A percentile compares a stretch with the other conserved stretches of the same genome.
These are phyloP conservation scores for Brevimyrus niger DNA, from an alignment of 2,113 vertebrate genomes.

Conservation along the genomic window DNA sequence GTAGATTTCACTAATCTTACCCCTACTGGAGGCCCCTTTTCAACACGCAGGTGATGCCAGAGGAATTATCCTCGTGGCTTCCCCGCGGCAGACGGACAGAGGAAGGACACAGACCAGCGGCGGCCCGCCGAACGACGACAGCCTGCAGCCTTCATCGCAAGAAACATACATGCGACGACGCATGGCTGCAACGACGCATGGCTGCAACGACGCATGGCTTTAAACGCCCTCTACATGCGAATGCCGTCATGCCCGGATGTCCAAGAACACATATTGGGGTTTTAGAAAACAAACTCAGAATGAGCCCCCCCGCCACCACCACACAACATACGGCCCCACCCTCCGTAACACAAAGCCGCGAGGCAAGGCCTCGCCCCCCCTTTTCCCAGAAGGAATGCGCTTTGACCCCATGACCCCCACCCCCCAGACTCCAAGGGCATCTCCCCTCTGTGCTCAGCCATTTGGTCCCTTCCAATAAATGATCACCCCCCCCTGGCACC, in stretches of 20 bases:
- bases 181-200: background rate
- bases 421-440: slow-evolving; percentile 58
- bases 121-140: background rate
- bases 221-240: background rate
- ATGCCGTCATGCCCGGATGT: background rate
- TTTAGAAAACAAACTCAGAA: background rate
- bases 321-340: background rate
- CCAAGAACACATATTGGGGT: background rate
- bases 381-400: slow-evolving; percentile 47
- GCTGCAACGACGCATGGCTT: background rate
- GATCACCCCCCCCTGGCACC: slow-evolving; percentile 38
- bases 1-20: background rate
- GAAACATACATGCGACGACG: background rate
- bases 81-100: background rate
- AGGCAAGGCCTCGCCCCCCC: slow-evolving; percentile 17
- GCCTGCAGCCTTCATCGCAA: background rate
- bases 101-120: background rate
- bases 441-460: slow-evolving; percentile 46
- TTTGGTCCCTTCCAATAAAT: slow-evolving; percentile 63
- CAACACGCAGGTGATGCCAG: background rate
- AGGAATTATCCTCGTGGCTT: background rate
- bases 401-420: slow-evolving; percentile 53
- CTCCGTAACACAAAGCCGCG: background rate
- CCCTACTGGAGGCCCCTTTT: background rate
- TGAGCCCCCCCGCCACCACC: slow-evolving; percentile 3